A percentile compares a stretch with the other conserved stretches of the same genome.
phyloP scores from a whole-genome alignment of 92 coral and sea anemone species.

The Porites evermanni region DNA sequence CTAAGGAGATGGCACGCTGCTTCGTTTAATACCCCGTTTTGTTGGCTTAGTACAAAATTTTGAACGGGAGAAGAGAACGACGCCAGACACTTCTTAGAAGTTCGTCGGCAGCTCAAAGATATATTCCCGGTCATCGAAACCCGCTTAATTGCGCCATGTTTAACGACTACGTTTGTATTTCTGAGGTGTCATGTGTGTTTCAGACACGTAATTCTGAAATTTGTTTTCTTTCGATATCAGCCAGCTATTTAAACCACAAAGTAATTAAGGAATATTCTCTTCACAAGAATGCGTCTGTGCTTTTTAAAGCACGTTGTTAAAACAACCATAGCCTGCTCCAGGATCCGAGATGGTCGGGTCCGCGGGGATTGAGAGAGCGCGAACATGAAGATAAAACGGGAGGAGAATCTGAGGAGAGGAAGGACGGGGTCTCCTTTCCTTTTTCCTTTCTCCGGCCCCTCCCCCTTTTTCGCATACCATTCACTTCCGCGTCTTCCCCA shows the following conservation, averaged over 20 bases:
- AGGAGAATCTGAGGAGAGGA: no score
- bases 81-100: background rate
- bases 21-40: background rate
- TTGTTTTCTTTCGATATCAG: background rate
- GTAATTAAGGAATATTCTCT: background rate
- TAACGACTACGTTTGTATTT: background rate
- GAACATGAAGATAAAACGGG: no score
- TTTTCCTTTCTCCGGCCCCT: no score
- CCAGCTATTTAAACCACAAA: background rate
- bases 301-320: no score
- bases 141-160: background rate
- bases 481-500: no score
- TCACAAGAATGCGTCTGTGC: conserved; percentile 4
- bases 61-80: background rate
- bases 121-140: background rate
- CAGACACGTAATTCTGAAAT: background rate
- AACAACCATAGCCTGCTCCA: no score
- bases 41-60: background rate
- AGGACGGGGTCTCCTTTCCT: no score
- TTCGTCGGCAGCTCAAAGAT: background rate
- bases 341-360: no score
- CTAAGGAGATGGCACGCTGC: background rate
- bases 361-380: no score
- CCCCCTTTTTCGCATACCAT: no score
- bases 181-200: background rate